These are phyloP conservation scores for Philereme transversata DNA, from an alignment of 2,888 invertebrate genomes.

Conservation along the genomic window DNA sequence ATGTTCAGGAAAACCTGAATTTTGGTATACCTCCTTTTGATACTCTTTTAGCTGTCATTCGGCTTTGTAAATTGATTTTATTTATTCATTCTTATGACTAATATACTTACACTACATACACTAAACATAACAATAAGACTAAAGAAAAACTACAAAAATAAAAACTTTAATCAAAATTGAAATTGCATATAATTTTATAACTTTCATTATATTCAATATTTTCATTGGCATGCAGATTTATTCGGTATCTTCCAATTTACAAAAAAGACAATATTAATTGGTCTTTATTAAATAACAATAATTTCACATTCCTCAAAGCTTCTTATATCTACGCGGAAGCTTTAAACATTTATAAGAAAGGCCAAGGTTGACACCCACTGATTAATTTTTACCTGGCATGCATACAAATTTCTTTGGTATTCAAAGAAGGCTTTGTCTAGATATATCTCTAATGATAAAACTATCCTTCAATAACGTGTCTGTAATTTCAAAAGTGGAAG, in stretches of 20 bases:
- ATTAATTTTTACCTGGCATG: constrained; percentile 27
- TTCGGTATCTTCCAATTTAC: not conserved
- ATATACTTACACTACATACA: too few relatives aligned
- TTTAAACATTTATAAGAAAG: constrained; percentile 23
- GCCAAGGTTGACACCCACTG: constrained; percentile 29
- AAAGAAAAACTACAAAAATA: too few relatives aligned
- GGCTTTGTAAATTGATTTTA: not conserved
- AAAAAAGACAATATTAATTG: too few relatives aligned
- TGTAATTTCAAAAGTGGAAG: too few relatives aligned
- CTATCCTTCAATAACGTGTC: not conserved
- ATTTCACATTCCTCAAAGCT: constrained; percentile 9
- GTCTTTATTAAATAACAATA: constrained; percentile 14
- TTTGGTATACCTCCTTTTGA: not conserved
- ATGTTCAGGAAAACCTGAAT: constrained; percentile 1
- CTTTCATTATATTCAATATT: too few relatives aligned
- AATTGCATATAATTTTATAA: too few relatives aligned
- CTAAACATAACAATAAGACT: too few relatives aligned
- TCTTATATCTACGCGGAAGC: constrained; percentile 18
- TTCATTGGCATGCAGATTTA: too few relatives aligned
- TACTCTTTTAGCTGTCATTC: not conserved
- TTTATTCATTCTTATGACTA: too few relatives aligned
- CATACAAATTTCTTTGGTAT: constrained; percentile 17
- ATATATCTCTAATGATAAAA: not conserved
- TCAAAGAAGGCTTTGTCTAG: constrained; percentile 8
- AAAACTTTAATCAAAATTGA: too few relatives aligned